Conservation (phyloP, 1,140 invertebrate species). For the Tachypleus tridentatus region DNA sequence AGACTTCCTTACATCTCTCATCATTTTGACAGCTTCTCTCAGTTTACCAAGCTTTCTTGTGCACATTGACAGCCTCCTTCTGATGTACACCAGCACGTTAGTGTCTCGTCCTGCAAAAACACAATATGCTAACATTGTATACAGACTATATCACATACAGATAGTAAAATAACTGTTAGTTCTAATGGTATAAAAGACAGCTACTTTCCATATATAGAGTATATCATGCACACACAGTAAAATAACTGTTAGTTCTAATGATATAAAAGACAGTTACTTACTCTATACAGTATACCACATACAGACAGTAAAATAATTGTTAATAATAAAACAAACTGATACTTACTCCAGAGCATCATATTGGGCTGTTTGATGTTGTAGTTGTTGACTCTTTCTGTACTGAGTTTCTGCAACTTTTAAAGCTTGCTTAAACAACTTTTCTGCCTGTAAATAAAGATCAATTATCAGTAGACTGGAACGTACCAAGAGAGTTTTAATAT, state of each 20-base stretch:
- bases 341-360: constrained; percentile 64
- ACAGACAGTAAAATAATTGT: constrained; percentile 10
- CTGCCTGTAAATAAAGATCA: constrained; percentile 39
- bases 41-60: constrained; percentile 69
- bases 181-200: no score
- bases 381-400: constrained; percentile 66
- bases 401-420: constrained; percentile 76
- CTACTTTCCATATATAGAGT: no score
- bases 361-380: constrained; percentile 58
- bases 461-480: no score
- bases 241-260: no score
- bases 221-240: no score
- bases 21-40: constrained; percentile 94
- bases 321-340: background rate
- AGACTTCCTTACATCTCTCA: constrained; percentile 59
- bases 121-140: no score
- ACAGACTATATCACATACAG: no score
- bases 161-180: no score
- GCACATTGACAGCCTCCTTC: constrained; percentile 91
- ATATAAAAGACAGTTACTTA: background rate
- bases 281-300: background rate
- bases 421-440: constrained; percentile 75
- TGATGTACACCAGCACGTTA: constrained; percentile 91
- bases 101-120: constrained; percentile 55
- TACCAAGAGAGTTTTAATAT: no score